Evolutionary conservation across 2,888 invertebrate species (phyloP), one percentile per base, ranked within the genome.

Genomic region (Nemotelus pantherinus): DNA sequence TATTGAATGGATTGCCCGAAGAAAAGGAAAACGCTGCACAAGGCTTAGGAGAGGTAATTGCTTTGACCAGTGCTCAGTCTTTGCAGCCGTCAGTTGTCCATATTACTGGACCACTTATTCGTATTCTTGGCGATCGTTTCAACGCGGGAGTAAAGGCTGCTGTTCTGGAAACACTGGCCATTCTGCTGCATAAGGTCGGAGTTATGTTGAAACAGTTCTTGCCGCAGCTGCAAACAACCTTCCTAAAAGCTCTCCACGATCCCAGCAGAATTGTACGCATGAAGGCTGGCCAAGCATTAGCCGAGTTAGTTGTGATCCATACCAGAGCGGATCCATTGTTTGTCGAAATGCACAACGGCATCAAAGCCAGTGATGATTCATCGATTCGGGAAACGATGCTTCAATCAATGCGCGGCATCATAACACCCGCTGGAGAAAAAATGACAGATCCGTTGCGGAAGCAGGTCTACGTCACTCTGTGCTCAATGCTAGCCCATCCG

Each of bases 151-250:
- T 99, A 0, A 99, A 99, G 88, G 96, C 97, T 0, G 97, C 98
- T 48, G 97, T 99, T 50, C 88, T 99, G 45, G 97, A 98, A 86
- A 97, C 98, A 0, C 89, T 99, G 44, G 96, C 97, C 0, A 91
- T 95, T 79, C 89, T 99, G n/a, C 89, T 99, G 7, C 93, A 93
- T 50, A 99, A 98, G 91, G 97, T 98, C 80, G 97, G 97, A 64
- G 91, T 93, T 55, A 94, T 97, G 93, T 88, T 99, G 86, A 98
- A 98, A 87, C 98, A 99, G 86, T 99, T 99, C 89, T 90, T 99
- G 83, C 99, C 99, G 2, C 99, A 99, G 88, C 91, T 99, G 57
- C 99, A 99, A 89, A 98, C 98, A 2, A 99, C 99, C 39, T 99
- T 99, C 89, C 90, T 98, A 75, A 98, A 98, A 88, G 95, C 98